A percentile compares a stretch with the other conserved stretches of the same genome.
These are phyloP conservation scores for Chloroceryle amazona DNA, from an alignment of 2,797 vertebrate genomes.

Conservation along the genomic window DNA sequence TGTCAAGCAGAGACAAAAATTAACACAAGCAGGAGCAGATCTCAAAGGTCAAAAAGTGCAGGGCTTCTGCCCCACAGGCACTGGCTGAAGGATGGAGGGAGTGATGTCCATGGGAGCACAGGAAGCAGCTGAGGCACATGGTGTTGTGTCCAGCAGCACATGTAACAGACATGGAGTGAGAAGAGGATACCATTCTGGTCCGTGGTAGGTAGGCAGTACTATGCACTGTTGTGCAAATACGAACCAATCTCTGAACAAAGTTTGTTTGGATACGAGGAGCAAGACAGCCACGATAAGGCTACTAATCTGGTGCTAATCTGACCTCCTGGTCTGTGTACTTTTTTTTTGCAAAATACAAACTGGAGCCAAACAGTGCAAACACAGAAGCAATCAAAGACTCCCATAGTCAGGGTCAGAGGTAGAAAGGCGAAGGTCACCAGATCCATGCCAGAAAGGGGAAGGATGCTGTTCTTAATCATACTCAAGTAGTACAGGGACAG, in stretches of 20 bases:
- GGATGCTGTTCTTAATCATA: background rate
- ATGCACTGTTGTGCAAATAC: background rate
- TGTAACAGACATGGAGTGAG: rapidly evolving
- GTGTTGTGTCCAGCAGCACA: background rate
- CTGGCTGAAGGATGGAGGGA: background rate
- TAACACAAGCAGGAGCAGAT: background rate
- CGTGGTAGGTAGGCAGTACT: background rate
- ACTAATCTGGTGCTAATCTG: background rate
- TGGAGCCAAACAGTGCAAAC: background rate
- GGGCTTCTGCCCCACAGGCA: background rate
- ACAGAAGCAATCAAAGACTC: background rate
- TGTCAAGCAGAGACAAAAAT: background rate
- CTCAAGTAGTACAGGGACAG: background rate
- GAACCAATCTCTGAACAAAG: background rate
- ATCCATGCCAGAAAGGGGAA: background rate
- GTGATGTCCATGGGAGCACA: background rate
- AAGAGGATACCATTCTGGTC: background rate
- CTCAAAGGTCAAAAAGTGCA: background rate
- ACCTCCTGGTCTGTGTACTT: background rate
- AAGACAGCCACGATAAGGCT: background rate
- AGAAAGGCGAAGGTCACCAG: background rate
- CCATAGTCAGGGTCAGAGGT: background rate
- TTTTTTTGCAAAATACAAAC: background rate
- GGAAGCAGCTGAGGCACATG: background rate
- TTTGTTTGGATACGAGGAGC: background rate